These are phyloP conservation scores for Halcyon malimbica DNA, from an alignment of 2,113 vertebrate genomes.

Conservation along the genomic window DNA sequence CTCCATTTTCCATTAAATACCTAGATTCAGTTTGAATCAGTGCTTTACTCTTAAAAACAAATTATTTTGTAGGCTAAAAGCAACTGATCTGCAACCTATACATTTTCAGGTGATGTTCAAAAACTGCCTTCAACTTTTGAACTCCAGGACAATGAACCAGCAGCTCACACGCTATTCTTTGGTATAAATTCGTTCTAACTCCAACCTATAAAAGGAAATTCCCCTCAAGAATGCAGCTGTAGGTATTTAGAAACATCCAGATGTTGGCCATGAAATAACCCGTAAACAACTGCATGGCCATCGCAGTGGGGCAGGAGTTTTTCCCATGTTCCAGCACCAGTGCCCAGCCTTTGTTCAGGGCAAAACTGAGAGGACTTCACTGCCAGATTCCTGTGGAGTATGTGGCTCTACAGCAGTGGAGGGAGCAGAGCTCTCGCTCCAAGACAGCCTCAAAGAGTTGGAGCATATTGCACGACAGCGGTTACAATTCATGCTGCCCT, in stretches of 20 bases:
- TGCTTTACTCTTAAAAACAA: conserved; percentile 7
- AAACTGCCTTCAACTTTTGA: conserved; percentile 30
- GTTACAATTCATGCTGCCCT: too few species aligned
- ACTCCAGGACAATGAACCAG: background rate
- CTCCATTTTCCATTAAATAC: conserved; percentile 53
- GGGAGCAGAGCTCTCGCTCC: too few species aligned
- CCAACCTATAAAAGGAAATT: background rate
- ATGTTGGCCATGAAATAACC: background rate
- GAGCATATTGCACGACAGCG: too few species aligned
- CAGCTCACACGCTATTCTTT: background rate
- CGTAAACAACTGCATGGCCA: background rate
- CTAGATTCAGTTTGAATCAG: conserved; percentile 48
- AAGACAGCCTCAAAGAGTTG: too few species aligned
- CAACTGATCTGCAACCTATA: background rate
- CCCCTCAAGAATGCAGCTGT: background rate
- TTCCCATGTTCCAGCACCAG: too few species aligned
- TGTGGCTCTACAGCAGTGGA: too few species aligned
- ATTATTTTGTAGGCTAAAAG: background rate
- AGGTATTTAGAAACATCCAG: background rate
- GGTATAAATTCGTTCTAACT: background rate
- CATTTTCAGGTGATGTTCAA: background rate
- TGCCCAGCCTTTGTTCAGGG: too few species aligned
- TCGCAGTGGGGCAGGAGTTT: background rate
- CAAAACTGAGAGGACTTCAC: too few species aligned
- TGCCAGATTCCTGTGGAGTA: too few species aligned